Percentiles rank a stretch among this genome's conserved stretches.
Evolutionary conservation across 2,888 invertebrate genomes (phyloP).

Genomic region (Diaperis boleti): DNA sequence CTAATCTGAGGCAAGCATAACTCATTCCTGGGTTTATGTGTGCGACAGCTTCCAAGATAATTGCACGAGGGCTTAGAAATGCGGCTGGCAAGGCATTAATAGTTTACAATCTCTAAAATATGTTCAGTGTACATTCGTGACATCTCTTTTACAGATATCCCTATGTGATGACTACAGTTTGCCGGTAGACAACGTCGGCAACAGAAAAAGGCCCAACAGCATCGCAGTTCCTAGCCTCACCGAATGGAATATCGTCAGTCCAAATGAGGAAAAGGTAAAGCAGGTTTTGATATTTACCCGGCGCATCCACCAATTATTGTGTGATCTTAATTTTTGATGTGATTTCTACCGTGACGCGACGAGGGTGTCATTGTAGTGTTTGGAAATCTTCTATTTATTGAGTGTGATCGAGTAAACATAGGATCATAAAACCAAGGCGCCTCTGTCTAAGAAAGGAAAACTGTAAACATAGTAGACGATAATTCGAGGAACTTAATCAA

Average conservation of each 20-base stretch:
- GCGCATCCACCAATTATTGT: background rate
- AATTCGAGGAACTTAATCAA: conserved; percentile 10
- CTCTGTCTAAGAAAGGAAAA: conserved; percentile 12
- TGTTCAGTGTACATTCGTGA: conserved; percentile 4
- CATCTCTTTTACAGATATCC: conserved; percentile 76
- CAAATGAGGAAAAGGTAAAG: conserved; percentile 68
- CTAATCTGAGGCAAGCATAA: conserved; percentile 52
- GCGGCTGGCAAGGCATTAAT: conserved; percentile 18
- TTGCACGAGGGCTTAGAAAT: conserved; percentile 22
- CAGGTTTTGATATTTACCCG: too few relatives aligned
- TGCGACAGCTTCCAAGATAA: conserved; percentile 31
- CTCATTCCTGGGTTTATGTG: conserved; percentile 54
- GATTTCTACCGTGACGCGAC: too few relatives aligned
- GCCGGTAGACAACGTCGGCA: conserved; percentile 82
- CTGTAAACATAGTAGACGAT: conserved; percentile 18
- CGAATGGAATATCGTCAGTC: conserved; percentile 71
- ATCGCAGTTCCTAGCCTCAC: conserved; percentile 73
- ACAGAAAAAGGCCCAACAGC: conserved; percentile 76
- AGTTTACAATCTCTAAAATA: conserved; percentile 25
- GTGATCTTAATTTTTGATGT: too few relatives aligned
- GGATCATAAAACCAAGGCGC: conserved; percentile 1
- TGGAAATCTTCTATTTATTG: conserved; percentile 3
- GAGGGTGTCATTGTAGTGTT: background rate
- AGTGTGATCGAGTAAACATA: conserved; percentile 16
- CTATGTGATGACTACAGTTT: conserved; percentile 90